phyloP scores from a whole-genome alignment of 2,113 vertebrate species.

The Cochlearius cochlearius region DNA sequence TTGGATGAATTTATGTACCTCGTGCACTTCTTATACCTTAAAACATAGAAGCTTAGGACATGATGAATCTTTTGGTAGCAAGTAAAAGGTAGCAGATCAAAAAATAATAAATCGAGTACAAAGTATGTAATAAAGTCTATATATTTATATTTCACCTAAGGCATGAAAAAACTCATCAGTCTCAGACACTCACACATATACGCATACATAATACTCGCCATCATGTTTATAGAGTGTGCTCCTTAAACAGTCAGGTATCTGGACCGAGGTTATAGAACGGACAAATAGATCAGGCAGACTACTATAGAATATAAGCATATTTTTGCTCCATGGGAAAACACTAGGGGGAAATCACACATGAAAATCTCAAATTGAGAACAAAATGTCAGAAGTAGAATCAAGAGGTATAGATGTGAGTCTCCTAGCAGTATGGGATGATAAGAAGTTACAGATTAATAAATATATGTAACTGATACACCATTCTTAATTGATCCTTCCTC shows the following conservation, averaged over 20 bases:
- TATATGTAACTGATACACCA: neutral
- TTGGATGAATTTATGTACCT: neutral
- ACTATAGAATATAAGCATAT: neutral
- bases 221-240: neutral
- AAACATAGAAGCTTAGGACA: neutral
- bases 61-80: neutral
- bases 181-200: neutral
- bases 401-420: neutral
- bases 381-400: neutral
- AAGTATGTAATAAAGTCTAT: neutral
- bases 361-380: neutral
- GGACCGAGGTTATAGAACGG: neutral
- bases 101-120: neutral
- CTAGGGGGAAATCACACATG: neutral
- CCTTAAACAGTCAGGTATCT: neutral
- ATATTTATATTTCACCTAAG: neutral
- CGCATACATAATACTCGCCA: neutral
- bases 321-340: neutral
- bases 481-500: neutral
- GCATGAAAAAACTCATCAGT: neutral
- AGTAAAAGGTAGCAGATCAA: neutral
- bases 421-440: neutral
- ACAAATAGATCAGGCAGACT: neutral
- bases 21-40: neutral
- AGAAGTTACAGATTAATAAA: neutral